A percentile compares a stretch with the other conserved stretches of the same genome.
Evolutionary conservation across 2,888 invertebrate species (phyloP).

Genomic region (Spilarctia lutea): DNA sequence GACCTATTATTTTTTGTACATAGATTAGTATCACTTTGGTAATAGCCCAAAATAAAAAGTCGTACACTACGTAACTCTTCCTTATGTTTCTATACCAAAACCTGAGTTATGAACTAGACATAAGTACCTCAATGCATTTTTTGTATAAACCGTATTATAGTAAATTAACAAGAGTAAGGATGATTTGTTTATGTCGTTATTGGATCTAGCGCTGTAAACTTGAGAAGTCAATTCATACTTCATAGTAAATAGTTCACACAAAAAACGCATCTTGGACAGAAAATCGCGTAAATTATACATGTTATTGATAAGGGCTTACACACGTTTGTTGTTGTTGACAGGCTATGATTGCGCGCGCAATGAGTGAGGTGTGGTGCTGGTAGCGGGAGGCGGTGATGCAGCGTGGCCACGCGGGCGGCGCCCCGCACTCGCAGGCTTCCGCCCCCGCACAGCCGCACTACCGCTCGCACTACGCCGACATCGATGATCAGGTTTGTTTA

Average conservation of each 20-base stretch:
- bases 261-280: slow-evolving; percentile 4
- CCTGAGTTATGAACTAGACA: not conserved
- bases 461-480: slow-evolving; percentile 78
- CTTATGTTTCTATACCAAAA: not conserved
- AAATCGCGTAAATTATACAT: slow-evolving; percentile 9
- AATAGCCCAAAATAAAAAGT: not conserved
- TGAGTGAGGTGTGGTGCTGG: slow-evolving; percentile 73
- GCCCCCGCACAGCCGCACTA: slow-evolving; percentile 69
- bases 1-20: not conserved
- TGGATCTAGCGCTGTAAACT: not conserved
- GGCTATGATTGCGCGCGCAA: slow-evolving; percentile 64
- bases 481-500: slow-evolving; percentile 80
- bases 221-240: not conserved
- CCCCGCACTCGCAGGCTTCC: slow-evolving; percentile 79
- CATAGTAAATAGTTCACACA: not conserved
- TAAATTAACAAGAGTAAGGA: not conserved
- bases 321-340: slow-evolving; percentile 42
- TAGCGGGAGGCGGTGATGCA: slow-evolving; percentile 84
- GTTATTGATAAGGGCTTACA: slow-evolving; percentile 26
- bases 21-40: not conserved
- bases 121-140: not conserved
- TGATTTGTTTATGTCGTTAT: not conserved
- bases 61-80: not conserved
- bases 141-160: not conserved
- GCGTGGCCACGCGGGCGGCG: slow-evolving; percentile 82